A percentile compares a stretch with the other conserved stretches of the same genome.
Conservation (phyloP, 2,888 invertebrate genomes). For the Furcula furcula region DNA sequence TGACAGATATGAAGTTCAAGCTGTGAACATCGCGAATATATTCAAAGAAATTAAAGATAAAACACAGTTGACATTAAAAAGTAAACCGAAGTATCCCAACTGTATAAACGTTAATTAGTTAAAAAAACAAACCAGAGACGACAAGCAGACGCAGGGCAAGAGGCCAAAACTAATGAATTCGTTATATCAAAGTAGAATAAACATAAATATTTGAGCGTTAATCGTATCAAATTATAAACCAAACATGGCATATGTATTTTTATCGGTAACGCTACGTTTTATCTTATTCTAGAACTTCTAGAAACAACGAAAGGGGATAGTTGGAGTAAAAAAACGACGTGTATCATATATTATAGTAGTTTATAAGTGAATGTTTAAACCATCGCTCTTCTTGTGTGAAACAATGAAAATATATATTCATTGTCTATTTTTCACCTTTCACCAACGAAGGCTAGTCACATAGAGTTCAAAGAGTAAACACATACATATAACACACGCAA, state of each 20-base stretch:
- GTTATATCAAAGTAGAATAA: conserved; percentile 30
- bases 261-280: no score
- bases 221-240: conserved; percentile 10
- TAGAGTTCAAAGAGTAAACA: no score
- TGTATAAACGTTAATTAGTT: conserved; percentile 35
- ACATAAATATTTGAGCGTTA: conserved; percentile 36
- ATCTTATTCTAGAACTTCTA: no score
- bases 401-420: no score
- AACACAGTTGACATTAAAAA: conserved; percentile 16
- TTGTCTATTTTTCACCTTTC: no score
- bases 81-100: conserved; percentile 22
- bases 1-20: conserved; percentile 1
- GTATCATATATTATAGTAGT: no score
- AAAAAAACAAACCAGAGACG: conserved; percentile 28
- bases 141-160: conserved; percentile 36
- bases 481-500: no score
- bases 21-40: background rate
- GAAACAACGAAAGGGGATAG: no score
- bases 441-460: no score
- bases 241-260: conserved; percentile 12
- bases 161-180: conserved; percentile 48
- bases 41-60: conserved; percentile 9
- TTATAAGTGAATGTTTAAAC: no score
- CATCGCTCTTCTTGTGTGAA: no score
- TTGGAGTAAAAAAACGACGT: no score